Conservation (phyloP, 2,888 invertebrate genomes). For the Andrena minutula region DNA sequence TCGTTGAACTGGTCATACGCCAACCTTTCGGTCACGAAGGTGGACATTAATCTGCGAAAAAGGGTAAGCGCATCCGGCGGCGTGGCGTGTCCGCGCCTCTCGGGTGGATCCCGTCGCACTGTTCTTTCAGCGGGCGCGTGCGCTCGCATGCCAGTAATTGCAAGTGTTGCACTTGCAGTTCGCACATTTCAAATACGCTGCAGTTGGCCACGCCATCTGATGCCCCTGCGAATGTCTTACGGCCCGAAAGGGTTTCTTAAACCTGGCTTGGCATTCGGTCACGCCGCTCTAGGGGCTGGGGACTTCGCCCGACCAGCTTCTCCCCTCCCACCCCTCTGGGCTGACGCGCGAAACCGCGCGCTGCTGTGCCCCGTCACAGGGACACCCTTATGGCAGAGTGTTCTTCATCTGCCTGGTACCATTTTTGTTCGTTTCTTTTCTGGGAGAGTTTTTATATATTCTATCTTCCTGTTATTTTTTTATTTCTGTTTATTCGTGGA, state of each 20-base stretch:
- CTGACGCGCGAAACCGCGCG: not conserved
- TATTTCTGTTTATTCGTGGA: too few species aligned
- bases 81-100: constrained; percentile 70
- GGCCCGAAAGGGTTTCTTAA: constrained; percentile 43
- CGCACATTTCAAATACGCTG: constrained; percentile 65
- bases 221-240: constrained; percentile 42
- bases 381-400: not conserved
- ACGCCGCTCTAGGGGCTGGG: constrained; percentile 11
- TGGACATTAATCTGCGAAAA: constrained; percentile 76
- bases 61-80: constrained; percentile 75
- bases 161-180: constrained; percentile 56
- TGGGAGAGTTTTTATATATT: too few species aligned
- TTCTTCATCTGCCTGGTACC: not conserved
- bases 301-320: too few species aligned
- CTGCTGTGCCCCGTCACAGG: not conserved
- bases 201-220: constrained; percentile 65
- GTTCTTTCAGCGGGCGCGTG: constrained; percentile 48
- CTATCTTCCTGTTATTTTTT: too few species aligned
- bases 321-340: not conserved
- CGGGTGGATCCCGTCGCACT: constrained; percentile 51
- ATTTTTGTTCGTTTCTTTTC: not conserved
- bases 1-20: constrained; percentile 54
- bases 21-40: constrained; percentile 69
- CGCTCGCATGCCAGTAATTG: constrained; percentile 59
- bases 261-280: not conserved